Percentiles rank a stretch among this genome's conserved stretches.
Evolutionary conservation across 2,113 vertebrate species (phyloP).

Genomic region (Phalacrocorax carbo): DNA sequence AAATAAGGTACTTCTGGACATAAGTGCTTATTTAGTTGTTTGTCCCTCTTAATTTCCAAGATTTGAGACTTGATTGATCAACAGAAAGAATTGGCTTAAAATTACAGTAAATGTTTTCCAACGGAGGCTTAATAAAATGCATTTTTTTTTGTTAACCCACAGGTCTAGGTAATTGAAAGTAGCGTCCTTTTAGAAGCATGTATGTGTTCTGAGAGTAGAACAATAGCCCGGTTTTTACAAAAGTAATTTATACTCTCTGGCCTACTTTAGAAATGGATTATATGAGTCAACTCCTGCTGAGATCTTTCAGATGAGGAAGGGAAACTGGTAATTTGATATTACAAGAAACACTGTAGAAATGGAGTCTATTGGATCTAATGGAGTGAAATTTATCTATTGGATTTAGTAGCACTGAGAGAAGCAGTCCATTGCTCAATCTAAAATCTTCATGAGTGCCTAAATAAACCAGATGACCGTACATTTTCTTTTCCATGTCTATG

Average conservation of each 20-base stretch:
- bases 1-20: background rate
- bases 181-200: background rate
- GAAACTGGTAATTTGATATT: background rate
- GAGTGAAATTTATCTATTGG: background rate
- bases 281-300: background rate
- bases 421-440: background rate
- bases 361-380: background rate
- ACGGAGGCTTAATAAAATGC: background rate
- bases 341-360: background rate
- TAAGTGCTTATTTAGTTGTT: background rate
- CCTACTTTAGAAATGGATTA: background rate
- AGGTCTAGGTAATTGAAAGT: background rate
- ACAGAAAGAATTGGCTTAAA: background rate
- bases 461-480: background rate
- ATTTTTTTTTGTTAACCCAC: background rate
- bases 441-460: background rate
- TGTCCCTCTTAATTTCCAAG: background rate
- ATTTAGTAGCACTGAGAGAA: background rate
- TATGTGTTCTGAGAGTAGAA: background rate
- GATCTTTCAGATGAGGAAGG: background rate
- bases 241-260: background rate
- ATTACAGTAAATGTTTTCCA: background rate
- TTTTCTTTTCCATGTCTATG: background rate
- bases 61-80: background rate
- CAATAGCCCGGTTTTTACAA: background rate